Base-by-base conservation (phyloP, 2,888 invertebrate genomes). In the Scotopteryx bipunctaria region DNA sequence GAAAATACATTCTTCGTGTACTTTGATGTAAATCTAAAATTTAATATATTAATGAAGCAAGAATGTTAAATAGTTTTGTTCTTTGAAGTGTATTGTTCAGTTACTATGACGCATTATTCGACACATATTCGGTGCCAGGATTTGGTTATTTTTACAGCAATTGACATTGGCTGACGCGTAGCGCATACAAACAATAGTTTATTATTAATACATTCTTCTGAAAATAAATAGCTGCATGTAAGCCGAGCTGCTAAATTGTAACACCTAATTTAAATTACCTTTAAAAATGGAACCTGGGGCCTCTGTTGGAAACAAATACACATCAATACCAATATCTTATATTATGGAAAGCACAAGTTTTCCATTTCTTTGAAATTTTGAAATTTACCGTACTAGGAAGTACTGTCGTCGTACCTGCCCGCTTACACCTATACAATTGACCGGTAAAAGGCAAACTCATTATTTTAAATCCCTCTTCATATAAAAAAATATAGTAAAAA, bases 261-360 rank as follows among this genome's bases (percentile, higher is more conserved):
- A 68, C 63, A 63, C 67, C 76, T 81, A 76, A 78, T 81, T 73
- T 78, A 78, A 76, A 79, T 88, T 89, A 90, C 89, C 89, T 90
- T 89, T 89, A 83, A 87, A 89, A 81, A 88, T 78, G 73, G 90
- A 85, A 77, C 80, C 88, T 83, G 89, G 89, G 77, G 69, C 72
- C 81, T 88, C 90, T 89, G 89, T 87, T 79, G 76, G 83, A 88
- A 86, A 87, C 77, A 87, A 88, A 85, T 70, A 79, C 69, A 67
- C 50, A 64, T 63, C 41, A 67, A 68, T 61, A 67, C 57, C 61
- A 61, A 49, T 41, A 41, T 15, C 5, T 48, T 9, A 36, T 19
- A n/a, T 52, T 11, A 35, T 21, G n/a, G n/a, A 25, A 23, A 40
- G 15, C 32, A 21, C 23, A 6, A 21, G 32, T 23, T 25, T 32